Conservation (phyloP, 1,140 invertebrate genomes). For the Drosophila burlai region DNA sequence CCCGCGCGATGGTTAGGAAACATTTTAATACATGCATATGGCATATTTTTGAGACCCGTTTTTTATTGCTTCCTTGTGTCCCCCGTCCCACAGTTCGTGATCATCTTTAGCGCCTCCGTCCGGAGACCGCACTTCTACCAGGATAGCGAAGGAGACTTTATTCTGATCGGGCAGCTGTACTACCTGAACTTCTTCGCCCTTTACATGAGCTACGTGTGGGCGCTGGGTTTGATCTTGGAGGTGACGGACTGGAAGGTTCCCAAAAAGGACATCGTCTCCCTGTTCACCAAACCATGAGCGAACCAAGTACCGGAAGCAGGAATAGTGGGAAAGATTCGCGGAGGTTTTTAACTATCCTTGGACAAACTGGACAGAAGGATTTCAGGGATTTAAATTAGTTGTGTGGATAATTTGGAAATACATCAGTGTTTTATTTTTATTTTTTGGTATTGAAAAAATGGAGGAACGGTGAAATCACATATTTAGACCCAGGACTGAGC, state of each 20-base stretch:
- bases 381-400: not conserved
- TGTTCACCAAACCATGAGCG: not conserved
- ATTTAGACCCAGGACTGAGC: not conserved
- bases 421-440: not conserved
- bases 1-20: too few species aligned
- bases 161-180: conserved; percentile 65
- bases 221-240: not conserved
- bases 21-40: too few species aligned
- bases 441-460: too few species aligned
- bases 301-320: not conserved
- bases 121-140: conserved; percentile 8
- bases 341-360: not conserved
- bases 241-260: not conserved
- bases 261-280: not conserved
- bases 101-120: conserved; percentile 7
- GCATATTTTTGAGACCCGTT: too few species aligned
- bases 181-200: conserved; percentile 57
- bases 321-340: too few species aligned
- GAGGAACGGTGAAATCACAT: not conserved
- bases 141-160: conserved; percentile 11
- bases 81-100: conserved; percentile 2
- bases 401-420: not conserved
- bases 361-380: not conserved
- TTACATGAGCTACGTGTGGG: not conserved
- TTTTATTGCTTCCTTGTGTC: too few species aligned